phyloP scores from a whole-genome alignment of 2,113 vertebrate genomes.

The pig (Sus scrofa) region DNA sequence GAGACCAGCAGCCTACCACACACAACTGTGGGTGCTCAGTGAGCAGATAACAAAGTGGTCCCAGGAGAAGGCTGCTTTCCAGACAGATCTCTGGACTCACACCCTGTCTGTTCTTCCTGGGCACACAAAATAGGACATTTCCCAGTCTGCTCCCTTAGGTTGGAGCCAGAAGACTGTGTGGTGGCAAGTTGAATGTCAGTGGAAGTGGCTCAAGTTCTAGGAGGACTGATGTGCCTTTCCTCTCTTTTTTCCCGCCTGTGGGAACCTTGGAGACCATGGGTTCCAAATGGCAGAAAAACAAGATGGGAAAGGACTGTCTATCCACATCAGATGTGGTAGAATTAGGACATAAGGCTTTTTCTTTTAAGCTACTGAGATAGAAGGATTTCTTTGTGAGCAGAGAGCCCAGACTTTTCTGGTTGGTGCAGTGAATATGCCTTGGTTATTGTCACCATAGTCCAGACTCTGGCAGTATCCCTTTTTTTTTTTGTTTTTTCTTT shows the following conservation, averaged over 20 bases:
- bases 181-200: background rate
- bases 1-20: background rate
- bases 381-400: background rate
- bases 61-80: background rate
- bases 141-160: background rate
- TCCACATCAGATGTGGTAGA: background rate
- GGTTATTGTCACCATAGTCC: background rate
- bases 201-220: background rate
- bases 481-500: too few species aligned
- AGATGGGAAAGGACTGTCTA: background rate
- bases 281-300: background rate
- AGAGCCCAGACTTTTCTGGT: background rate
- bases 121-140: background rate
- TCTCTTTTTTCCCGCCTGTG: background rate
- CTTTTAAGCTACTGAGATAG: background rate
- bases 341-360: background rate
- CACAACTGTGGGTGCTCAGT: accelerated
- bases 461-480: background rate
- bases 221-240: background rate
- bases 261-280: background rate
- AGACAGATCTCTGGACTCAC: background rate
- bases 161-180: background rate
- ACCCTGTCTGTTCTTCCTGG: background rate
- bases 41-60: background rate
- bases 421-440: background rate